Conservation (phyloP, 2,888 invertebrate genomes). For the Tetranychus truncatus region DNA sequence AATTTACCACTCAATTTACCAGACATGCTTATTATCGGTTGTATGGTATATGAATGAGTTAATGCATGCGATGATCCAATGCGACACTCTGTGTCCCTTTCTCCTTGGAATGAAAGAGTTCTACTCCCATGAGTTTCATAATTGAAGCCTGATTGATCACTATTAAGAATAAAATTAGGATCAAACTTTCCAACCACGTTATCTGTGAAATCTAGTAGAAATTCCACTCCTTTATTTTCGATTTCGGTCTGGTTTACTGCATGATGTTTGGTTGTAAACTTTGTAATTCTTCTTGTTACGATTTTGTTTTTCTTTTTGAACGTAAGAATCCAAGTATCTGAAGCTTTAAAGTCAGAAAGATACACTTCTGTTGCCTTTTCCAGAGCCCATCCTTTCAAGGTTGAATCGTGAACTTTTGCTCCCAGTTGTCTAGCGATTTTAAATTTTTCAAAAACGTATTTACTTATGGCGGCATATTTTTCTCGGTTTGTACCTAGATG, state of each 20-base stretch:
- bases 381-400: too few species aligned
- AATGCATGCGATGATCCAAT: background rate
- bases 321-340: background rate
- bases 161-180: too few species aligned
- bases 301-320: background rate
- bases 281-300: background rate
- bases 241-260: background rate
- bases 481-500: too few species aligned
- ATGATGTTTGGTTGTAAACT: too few species aligned
- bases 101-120: slow-evolving; percentile 3
- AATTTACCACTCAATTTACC: background rate
- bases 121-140: background rate
- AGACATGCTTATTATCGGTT: background rate
- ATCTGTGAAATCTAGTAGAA: background rate
- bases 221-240: background rate
- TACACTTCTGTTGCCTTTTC: too few species aligned
- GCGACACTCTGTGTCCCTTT: background rate
- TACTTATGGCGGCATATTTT: too few species aligned
- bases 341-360: slow-evolving; percentile 11
- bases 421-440: too few species aligned
- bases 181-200: too few species aligned
- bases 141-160: slow-evolving; percentile 11
- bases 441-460: too few species aligned
- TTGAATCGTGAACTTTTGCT: too few species aligned
- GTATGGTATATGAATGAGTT: slow-evolving; percentile 8